Evolutionary conservation across 2,888 invertebrate genomes (phyloP).

Genomic region (Leuctra nigra): DNA sequence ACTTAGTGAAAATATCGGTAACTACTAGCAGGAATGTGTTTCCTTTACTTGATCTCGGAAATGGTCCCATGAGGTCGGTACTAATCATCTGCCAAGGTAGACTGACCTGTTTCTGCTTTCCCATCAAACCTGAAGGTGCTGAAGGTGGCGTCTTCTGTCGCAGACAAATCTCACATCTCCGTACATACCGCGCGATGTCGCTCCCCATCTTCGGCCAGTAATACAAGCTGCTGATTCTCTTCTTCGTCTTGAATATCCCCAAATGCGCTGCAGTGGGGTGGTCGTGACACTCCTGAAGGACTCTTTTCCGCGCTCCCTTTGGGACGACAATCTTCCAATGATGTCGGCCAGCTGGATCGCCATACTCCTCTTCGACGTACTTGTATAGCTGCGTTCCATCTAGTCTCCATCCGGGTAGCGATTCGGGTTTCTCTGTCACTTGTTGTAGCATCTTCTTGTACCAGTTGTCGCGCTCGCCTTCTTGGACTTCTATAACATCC

Average conservation of each 20-base stretch:
- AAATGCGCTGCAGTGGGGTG: conserved; percentile 29
- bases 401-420: not conserved
- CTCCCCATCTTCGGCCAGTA: conserved; percentile 31
- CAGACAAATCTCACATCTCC: conserved; percentile 28
- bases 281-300: conserved; percentile 26
- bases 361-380: not conserved
- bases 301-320: not conserved
- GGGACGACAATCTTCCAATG: not conserved
- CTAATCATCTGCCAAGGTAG: conserved; percentile 1
- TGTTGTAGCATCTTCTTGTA: not conserved
- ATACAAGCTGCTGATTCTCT: conserved; percentile 22
- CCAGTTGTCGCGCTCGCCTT: not conserved
- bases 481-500: not conserved
- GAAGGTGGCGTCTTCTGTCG: conserved; percentile 28
- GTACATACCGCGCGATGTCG: conserved; percentile 30
- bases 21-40: conserved; percentile 31
- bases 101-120: not conserved
- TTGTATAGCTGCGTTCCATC: not conserved
- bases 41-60: conserved; percentile 3
- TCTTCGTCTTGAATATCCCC: conserved; percentile 30
- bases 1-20: conserved; percentile 29
- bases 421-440: not conserved
- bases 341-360: not conserved
- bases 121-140: conserved; percentile 20
- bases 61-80: conserved; percentile 2